Percentiles rank a stretch among this genome's conserved stretches.
Conservation (phyloP, 2,113 vertebrate species). For the Salvelinus sp. region DNA sequence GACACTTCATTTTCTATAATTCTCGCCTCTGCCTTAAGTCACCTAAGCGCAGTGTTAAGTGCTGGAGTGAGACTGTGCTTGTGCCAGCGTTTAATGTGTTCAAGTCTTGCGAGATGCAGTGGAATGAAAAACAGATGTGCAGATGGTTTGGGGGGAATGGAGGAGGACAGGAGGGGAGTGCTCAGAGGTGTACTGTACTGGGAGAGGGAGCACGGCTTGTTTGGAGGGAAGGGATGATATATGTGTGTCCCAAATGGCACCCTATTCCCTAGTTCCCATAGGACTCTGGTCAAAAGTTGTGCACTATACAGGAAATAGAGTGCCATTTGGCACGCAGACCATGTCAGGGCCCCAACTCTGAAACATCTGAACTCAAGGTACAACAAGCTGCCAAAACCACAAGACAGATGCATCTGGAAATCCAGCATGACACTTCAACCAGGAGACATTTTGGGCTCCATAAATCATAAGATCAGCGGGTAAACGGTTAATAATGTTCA, state of each 20-base stretch:
- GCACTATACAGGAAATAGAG: no score
- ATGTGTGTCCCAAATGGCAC: no score
- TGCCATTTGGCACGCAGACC: no score
- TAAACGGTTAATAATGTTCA: conserved; percentile 81
- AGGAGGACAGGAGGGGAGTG: conserved; percentile 37
- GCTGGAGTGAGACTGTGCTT: conserved; percentile 73
- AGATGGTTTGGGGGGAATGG: conserved; percentile 52
- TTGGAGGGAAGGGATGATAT: conserved; percentile 54
- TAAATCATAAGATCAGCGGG: conserved; percentile 83
- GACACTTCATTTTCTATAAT: conserved; percentile 91
- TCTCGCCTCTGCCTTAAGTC: conserved; percentile 84
- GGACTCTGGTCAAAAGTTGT: no score
- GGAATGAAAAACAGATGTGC: conserved; percentile 94
- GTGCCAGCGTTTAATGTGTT: conserved; percentile 84
- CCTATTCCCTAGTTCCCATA: no score
- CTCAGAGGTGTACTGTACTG: conserved; percentile 62
- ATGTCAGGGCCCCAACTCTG: conserved; percentile 76
- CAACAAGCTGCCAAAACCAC: conserved; percentile 81
- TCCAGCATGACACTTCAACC: conserved; percentile 83
- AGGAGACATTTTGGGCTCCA: conserved; percentile 80
- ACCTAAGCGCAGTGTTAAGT: conserved; percentile 82
- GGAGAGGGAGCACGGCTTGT: conserved; percentile 19
- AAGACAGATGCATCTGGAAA: conserved; percentile 90
- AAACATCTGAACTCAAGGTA: conserved; percentile 80
- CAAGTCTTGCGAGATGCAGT: conserved; percentile 82